These are phyloP conservation scores for Chironex yamaguchii DNA, from an alignment of 30 jellyfish, hydroid and myxozoan genomes.

Conservation along the genomic window DNA sequence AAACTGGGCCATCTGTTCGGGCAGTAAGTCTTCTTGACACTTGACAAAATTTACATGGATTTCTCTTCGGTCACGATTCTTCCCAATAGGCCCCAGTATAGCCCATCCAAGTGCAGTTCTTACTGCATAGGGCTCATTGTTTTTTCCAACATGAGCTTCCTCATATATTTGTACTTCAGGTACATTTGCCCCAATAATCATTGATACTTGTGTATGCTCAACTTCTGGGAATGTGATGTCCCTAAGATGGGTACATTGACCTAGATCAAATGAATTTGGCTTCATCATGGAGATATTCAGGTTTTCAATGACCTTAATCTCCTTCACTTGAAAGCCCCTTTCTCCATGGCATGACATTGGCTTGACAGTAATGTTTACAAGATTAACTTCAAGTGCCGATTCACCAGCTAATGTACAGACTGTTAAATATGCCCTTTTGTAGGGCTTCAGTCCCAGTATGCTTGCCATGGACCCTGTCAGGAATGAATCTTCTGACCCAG, in stretches of 20 bases:
- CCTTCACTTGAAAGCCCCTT: background rate
- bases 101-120: background rate
- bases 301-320: background rate
- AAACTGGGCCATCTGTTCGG: background rate
- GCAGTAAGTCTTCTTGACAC: background rate
- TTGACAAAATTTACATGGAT: background rate
- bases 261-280: background rate
- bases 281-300: background rate
- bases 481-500: background rate
- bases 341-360: background rate
- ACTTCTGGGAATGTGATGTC: background rate
- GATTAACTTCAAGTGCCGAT: background rate
- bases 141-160: no score
- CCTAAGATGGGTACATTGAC: background rate
- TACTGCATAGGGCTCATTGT: background rate
- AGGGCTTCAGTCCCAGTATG: background rate
- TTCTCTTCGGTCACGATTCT: background rate
- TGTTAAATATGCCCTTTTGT: background rate
- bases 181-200: background rate
- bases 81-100: background rate
- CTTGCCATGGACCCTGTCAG: background rate
- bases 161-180: background rate
- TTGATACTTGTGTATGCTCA: background rate
- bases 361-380: background rate
- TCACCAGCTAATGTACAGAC: background rate